phyloP scores from a whole-genome alignment of 2,888 invertebrate genomes.

The Hyles lineata region DNA sequence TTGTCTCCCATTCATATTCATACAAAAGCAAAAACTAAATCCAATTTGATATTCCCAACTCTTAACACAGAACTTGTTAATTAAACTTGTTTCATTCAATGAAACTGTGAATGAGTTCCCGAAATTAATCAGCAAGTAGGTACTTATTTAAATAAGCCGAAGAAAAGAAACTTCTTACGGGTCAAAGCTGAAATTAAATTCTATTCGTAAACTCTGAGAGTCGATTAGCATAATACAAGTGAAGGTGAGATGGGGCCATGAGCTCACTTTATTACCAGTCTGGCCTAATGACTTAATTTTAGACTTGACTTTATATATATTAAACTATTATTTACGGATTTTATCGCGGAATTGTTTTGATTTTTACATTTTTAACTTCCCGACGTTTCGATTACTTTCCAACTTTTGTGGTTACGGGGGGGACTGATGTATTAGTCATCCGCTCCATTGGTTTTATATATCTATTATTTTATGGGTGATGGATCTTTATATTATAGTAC shows the following conservation, averaged over 20 bases:
- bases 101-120: conserved; percentile 74
- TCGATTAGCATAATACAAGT: conserved; percentile 77
- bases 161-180: conserved; percentile 74
- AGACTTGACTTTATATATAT: neutral
- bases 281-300: conserved; percentile 10
- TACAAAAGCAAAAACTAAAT: conserved; percentile 28
- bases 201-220: conserved; percentile 64
- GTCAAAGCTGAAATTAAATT: conserved; percentile 73
- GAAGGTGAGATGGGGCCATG: conserved; percentile 54
- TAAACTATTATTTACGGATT: neutral
- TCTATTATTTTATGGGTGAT: neutral
- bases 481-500: too few relatives aligned
- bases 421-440: too few relatives aligned
- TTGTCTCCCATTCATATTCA: conserved; percentile 5
- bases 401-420: too few relatives aligned
- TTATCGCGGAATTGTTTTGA: too few relatives aligned
- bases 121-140: conserved; percentile 72
- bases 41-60: conserved; percentile 46
- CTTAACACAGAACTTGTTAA: conserved; percentile 69
- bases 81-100: conserved; percentile 80
- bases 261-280: conserved; percentile 16
- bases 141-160: conserved; percentile 67
- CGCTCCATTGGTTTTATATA: neutral
- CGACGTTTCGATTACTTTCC: too few relatives aligned
- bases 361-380: too few relatives aligned